phyloP scores from a whole-genome alignment of 2,797 vertebrate genomes.

The Cuculus canorus region DNA sequence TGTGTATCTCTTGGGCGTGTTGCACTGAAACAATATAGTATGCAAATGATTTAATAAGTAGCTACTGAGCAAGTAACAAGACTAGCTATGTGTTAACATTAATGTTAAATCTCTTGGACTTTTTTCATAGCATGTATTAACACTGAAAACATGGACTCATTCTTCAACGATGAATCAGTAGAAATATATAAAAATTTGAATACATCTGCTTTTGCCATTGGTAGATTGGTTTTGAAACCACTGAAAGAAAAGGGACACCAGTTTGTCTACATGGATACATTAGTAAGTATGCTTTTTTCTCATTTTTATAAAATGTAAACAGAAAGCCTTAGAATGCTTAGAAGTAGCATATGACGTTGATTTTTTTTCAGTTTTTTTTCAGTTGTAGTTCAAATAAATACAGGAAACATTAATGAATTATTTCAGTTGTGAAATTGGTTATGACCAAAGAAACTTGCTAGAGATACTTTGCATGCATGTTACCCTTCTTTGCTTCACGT shows the following conservation, averaged over 20 bases:
- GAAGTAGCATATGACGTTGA: neutral
- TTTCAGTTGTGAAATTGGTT: neutral
- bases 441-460: neutral
- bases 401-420: neutral
- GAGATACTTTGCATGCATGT: neutral
- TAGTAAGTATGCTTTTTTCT: constrained; percentile 71
- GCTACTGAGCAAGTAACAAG: neutral
- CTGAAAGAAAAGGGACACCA: constrained; percentile 79
- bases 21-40: neutral
- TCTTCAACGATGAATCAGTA: constrained; percentile 42
- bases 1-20: neutral
- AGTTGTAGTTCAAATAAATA: neutral
- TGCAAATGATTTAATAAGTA: neutral
- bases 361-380: neutral
- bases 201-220: constrained; percentile 75
- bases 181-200: constrained; percentile 75
- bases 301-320: neutral
- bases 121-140: constrained; percentile 72
- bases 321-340: neutral
- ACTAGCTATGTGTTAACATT: neutral
- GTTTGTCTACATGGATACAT: constrained; percentile 71
- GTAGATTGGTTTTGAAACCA: constrained; percentile 77
- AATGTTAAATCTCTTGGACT: neutral
- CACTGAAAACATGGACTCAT: constrained; percentile 6
- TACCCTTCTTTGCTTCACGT: neutral